Base-by-base conservation (phyloP, 2,113 vertebrate genomes). In the Dasyurus viverrinus region DNA sequence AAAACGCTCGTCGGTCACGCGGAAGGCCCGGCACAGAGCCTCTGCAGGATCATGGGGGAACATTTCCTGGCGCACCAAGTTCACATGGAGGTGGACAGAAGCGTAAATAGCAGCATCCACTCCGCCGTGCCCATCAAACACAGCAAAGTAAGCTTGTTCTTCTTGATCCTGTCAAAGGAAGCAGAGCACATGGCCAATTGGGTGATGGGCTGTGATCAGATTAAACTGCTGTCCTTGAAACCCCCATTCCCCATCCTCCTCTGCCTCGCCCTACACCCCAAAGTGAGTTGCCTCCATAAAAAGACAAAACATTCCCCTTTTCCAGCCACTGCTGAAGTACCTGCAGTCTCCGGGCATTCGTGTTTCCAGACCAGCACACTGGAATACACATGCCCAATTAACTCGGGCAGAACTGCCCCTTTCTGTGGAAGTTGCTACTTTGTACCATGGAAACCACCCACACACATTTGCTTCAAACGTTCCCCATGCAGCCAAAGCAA, bases 51-150 rank as follows among this genome's bases (percentile, higher is more conserved):
- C 99, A 0, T 99, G 99, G 95, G 97, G 98, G 96, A 99, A 99
- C 97, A 99, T 98, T 95, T 99, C 99, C 98, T 99, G 99, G 19
- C 98, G 99, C 0, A 99, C 99, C 96, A 99, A 97, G 98, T 99
- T 99, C 92, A 99, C 99, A 0, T 99, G 99, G 89, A 99, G 99
- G 95, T 99, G 99, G 98, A 99, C 98, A 96, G 99, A 99, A 0
- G 99, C 99, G 0, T 99, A 99, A 92, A 99, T 99, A 95, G 99
- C 99, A 30, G 99, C 99, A 4, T 99, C 99, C 90, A 99, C 99
- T 4, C 99, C 99, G 0, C 99, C 99, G 0, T 99, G 99, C 0
- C 99, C 99, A 55, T 99, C 99, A 93, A 99, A 99, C 96, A 99
- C 99, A 0, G 99, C 99, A 89, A 99, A 99, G 98, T 99, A 99